Conservation (phyloP, 2,888 invertebrate species). For the Sympetrum striolatum region DNA sequence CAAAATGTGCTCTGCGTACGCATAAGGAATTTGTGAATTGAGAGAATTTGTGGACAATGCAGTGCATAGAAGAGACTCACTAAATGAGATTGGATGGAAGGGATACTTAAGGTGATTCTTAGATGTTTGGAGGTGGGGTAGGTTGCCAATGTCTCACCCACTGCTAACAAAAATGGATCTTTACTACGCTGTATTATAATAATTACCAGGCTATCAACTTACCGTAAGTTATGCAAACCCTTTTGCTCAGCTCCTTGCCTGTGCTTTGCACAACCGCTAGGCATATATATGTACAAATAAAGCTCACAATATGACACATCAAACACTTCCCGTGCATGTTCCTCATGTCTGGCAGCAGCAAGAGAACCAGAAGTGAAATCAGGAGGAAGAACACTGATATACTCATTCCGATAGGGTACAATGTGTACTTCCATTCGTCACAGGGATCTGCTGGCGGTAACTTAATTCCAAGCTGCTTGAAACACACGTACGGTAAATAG, state of each 20-base stretch:
- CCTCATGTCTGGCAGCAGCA: constrained; percentile 55
- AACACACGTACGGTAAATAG: not conserved
- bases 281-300: constrained; percentile 53
- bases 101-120: no score
- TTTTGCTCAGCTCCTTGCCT: not conserved
- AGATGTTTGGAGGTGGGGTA: no score
- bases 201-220: constrained; percentile 25
- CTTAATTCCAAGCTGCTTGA: not conserved
- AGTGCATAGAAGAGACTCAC: no score
- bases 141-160: no score
- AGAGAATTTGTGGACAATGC: no score
- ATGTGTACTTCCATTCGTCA: not conserved
- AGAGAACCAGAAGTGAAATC: constrained; percentile 55
- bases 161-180: no score
- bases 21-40: no score
- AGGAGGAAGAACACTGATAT: constrained; percentile 56
- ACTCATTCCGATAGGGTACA: constrained; percentile 52
- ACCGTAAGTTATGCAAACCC: constrained; percentile 52
- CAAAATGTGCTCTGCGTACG: no score
- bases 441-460: not conserved
- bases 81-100: no score
- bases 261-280: constrained; percentile 51
- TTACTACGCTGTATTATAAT: no score
- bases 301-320: constrained; percentile 54
- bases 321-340: constrained; percentile 57